Base-by-base conservation (phyloP, 1,140 invertebrate species). In the Drosophila kepulauana region DNA sequence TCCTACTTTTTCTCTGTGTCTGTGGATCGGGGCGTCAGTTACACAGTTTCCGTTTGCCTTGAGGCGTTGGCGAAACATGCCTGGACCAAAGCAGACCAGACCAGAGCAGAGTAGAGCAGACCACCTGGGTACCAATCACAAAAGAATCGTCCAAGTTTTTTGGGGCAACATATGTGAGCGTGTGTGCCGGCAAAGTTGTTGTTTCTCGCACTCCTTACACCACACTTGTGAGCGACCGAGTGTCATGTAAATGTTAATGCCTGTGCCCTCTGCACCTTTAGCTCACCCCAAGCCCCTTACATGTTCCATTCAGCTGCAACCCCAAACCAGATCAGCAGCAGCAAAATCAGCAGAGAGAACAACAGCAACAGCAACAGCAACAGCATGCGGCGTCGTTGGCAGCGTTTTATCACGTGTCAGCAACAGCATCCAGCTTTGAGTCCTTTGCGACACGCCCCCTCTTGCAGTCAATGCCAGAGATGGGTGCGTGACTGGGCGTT, bases 401-500 rank as follows among this genome's bases (percentile, higher is more conserved):
- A 89, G 85, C 85, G 86, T 84, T 88, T 88, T 85, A 88, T 88
- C 85, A 88, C 85, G 85, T 88, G 85, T 88, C 85, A 88, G 85
- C 75, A 81, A 80, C 85, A 88, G 85, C 78, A 89, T 81, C 65
- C 85, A 78, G 72, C 78, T 77, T 89, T 71, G 81, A 81, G 78
- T 85, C 73, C 74, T 54, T 25, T 49, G 38, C 25, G 65, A 58
- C 64, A 77, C 81, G 67, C 78, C 75, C 49, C 51, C 67, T 49
- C 16, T 38, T 77, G 52, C 69, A 71, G 56, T 38, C 15, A 3
- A 10, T 28, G 49, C 54, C 46, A 71, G 57, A 46, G 68, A 43
- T 58, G 78, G 33, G 8, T 0, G 20, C 79, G 64, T 75, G 72
- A 38, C 5, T 35, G 5, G n/a, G n/a, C 33, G n/a, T 7, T 25